These are phyloP conservation scores for Pelodiscus sinensis DNA, from an alignment of 2,113 vertebrate genomes.

Conservation along the genomic window DNA sequence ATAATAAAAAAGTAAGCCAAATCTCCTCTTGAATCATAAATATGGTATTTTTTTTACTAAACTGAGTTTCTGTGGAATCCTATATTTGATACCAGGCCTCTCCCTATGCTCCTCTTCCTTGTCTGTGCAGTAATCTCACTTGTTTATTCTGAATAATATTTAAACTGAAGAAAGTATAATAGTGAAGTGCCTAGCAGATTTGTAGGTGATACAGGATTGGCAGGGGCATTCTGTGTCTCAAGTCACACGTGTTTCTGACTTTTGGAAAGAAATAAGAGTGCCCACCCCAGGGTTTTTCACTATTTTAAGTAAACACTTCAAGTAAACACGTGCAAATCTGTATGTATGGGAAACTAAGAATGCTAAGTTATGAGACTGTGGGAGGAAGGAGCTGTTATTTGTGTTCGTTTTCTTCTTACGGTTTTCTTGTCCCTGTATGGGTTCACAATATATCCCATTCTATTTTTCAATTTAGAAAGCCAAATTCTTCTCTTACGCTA, in stretches of 20 bases:
- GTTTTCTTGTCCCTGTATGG: background rate
- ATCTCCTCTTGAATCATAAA: conserved; percentile 50
- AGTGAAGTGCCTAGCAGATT: background rate
- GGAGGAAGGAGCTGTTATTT: background rate
- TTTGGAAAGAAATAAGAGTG: background rate
- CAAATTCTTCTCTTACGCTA: background rate
- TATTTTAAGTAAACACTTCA: background rate
- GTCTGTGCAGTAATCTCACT: conserved; percentile 6
- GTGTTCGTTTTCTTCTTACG: background rate
- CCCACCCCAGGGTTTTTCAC: background rate
- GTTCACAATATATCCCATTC: background rate
- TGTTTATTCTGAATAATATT: conserved; percentile 1
- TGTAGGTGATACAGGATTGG: background rate
- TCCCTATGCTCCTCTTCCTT: conserved; percentile 25
- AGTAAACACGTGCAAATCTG: background rate
- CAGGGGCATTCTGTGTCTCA: background rate
- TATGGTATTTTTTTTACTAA: conserved; percentile 55
- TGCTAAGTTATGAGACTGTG: background rate
- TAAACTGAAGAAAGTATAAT: background rate
- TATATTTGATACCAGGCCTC: conserved; percentile 6
- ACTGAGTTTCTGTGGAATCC: conserved; percentile 39
- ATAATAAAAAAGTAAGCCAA: background rate
- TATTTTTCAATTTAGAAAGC: background rate
- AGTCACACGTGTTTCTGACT: conserved; percentile 14
- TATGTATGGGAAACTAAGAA: background rate